Evolutionary conservation across 2,888 invertebrate genomes (phyloP).

Genomic region (Tetramorium bicarinatum): DNA sequence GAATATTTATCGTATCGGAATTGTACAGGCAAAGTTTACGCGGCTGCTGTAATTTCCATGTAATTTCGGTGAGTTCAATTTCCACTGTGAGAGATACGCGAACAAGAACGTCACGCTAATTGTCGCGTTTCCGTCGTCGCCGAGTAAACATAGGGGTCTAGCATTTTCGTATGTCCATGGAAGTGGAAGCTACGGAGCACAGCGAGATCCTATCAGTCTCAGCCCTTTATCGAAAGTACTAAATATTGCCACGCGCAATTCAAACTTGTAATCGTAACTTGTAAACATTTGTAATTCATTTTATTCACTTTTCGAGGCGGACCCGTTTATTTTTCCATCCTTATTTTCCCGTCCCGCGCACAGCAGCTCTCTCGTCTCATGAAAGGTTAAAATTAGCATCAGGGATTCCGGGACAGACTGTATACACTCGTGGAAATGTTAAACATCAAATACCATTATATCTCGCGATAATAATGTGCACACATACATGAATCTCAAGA

Average conservation of each 20-base stretch:
- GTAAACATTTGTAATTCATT: not conserved
- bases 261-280: not conserved
- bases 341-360: not conserved
- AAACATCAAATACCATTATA: slow-evolving; percentile 46
- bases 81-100: slow-evolving; percentile 16
- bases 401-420: not conserved
- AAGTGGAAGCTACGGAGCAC: not conserved
- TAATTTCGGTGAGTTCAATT: slow-evolving; percentile 35
- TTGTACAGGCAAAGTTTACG: not conserved
- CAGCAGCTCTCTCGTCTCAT: not conserved
- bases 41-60: slow-evolving; percentile 10
- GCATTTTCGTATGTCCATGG: slow-evolving; percentile 12
- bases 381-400: slow-evolving; percentile 36
- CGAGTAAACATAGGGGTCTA: slow-evolving; percentile 33
- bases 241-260: not conserved
- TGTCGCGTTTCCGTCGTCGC: slow-evolving; percentile 35
- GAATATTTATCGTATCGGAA: not conserved
- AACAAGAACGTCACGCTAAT: slow-evolving; percentile 27
- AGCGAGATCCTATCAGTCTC: not conserved
- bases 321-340: not conserved
- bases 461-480: slow-evolving; percentile 25
- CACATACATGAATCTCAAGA: slow-evolving; percentile 50
- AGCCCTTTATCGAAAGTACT: not conserved
- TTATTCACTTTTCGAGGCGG: not conserved
- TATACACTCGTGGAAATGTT: slow-evolving; percentile 20